Conservation (phyloP, 2,797 vertebrate genomes). For the Chelidonichthys spinosus region DNA sequence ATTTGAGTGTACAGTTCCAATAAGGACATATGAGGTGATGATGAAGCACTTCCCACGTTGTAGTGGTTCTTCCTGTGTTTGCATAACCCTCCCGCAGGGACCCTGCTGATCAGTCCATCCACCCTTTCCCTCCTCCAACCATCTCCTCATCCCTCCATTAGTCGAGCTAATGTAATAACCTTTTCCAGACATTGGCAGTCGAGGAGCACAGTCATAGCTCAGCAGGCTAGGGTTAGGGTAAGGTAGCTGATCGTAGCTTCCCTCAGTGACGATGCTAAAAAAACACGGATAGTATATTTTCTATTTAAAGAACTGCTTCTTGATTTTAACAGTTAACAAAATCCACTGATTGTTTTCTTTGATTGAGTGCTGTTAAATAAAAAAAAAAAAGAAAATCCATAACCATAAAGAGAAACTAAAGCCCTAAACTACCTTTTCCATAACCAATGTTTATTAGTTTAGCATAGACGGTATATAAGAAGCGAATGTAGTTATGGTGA, state of each 20-base stretch:
- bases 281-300: background rate
- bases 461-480: background rate
- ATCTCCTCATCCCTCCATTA: constrained; percentile 25
- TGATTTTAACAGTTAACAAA: background rate
- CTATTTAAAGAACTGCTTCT: too few relatives aligned
- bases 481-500: too few relatives aligned
- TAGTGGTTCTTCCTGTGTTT: constrained; percentile 57
- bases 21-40: constrained; percentile 21
- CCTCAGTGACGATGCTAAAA: background rate
- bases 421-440: too few relatives aligned
- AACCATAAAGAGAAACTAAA: background rate
- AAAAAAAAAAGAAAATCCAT: background rate
- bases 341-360: background rate
- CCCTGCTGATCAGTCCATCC: constrained; percentile 36
- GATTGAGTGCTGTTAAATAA: background rate
- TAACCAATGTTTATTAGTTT: too few relatives aligned
- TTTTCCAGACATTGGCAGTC: constrained; percentile 6
- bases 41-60: constrained; percentile 43
- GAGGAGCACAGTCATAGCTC: constrained; percentile 4
- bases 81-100: constrained; percentile 45
- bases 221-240: background rate
- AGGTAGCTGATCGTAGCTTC: background rate
- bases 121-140: constrained; percentile 22
- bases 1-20: background rate
- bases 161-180: constrained; percentile 32